Evolutionary conservation across 2,888 invertebrate species (phyloP), one percentile per base, ranked within the genome.

Genomic region (Punctoribates punctum): DNA sequence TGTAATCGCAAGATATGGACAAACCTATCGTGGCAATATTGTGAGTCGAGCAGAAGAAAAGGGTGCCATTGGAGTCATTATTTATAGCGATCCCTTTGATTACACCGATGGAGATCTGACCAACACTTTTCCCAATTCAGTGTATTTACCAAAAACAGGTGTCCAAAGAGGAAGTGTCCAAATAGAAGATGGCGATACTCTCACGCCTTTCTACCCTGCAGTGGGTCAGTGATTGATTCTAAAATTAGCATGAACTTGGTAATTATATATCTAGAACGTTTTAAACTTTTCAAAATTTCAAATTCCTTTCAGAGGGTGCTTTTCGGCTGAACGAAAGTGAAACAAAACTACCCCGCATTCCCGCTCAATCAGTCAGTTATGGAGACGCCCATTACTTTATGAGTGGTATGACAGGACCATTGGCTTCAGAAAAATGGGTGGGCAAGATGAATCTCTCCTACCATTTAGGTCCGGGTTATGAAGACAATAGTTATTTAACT

Each of bases 1-100:
- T 42, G 86, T 84, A n/a, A 81, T 87, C 51, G 84, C 85, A 34
- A 82, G 86, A 77, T 87, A 86, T 79, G 86, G 87, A 23, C 82
- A 83, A 17, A 73, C 60, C 11, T 77, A 51, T 51, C 72, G 77
- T 15, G 77, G 72, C n/a, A 75, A 77, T 38, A 75, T 75, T 25
- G 75, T 77, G 20, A 77, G 78, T n/a, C 75, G 81, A 20, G 84
- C 84, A 0, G 80, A 82, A 73, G n/a, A 76, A 5, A 80, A 80
- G 34, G 84, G 85, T n/a, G 65, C 65, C 6, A 65, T 65, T 13
- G 65, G 65, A 3, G 34, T 17, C 13, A 23, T 65, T 11, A 65
- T 65, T 23, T 65, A 34, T 15, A 65, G 65, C 25, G 65, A 65
- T 65, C 65, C 65, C 5, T 65, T 34, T n/a, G 65, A 65, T 17